Conservation (phyloP, 2,888 invertebrate genomes). For the Hemicrepidius hirtus region DNA sequence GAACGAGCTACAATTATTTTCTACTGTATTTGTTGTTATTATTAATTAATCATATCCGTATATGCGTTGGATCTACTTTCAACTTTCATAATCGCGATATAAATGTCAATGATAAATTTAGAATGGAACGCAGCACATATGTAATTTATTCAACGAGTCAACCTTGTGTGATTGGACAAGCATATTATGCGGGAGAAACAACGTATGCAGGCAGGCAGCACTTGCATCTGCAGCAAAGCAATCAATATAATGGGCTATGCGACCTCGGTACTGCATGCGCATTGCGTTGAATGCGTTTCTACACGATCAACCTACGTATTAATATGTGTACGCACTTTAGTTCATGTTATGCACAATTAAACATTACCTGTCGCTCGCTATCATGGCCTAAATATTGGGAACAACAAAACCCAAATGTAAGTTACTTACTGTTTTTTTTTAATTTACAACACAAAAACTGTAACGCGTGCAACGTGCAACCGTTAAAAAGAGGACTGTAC, state of each 20-base stretch:
- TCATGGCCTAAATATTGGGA: constrained; percentile 10
- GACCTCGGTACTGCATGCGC: constrained; percentile 57
- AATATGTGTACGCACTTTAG: not conserved
- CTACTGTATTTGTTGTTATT: constrained; percentile 16
- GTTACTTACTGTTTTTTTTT: not conserved
- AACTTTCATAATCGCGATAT: constrained; percentile 35
- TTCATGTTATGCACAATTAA: constrained; percentile 6
- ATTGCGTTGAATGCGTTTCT: constrained; percentile 31
- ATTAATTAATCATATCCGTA: constrained; percentile 30
- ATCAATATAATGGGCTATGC: constrained; percentile 57
- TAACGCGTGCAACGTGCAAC: constrained; percentile 34
- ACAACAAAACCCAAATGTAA: constrained; percentile 14
- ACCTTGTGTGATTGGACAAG: constrained; percentile 54
- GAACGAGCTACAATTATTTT: constrained; percentile 12
- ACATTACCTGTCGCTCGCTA: not conserved
- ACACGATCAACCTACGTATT: not conserved
- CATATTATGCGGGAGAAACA: constrained; percentile 56
- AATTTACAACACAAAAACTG: constrained; percentile 19
- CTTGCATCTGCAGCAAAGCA: constrained; percentile 63
- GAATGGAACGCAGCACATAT: constrained; percentile 38
- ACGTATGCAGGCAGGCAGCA: constrained; percentile 52
- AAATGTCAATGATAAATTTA: constrained; percentile 45
- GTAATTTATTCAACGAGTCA: constrained; percentile 43
- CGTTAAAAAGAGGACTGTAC: constrained; percentile 49
- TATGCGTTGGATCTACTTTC: constrained; percentile 52